Base-by-base conservation (phyloP, 1,140 invertebrate genomes). In the Thaumetopoea pityocampa region DNA sequence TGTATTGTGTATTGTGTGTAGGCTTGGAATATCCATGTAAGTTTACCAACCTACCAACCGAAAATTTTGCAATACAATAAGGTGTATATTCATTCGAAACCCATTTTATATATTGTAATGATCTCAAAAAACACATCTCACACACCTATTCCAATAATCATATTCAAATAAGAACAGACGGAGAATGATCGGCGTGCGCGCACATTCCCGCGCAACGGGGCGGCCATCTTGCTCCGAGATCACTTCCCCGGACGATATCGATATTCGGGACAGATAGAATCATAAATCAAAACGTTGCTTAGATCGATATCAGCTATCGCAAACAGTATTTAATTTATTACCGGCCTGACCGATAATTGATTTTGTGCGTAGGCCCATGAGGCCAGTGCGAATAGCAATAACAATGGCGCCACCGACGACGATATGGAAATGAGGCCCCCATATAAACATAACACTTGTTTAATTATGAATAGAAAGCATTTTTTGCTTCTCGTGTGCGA, bases 301-400 rank as follows among this genome's bases (percentile, higher is more conserved):
- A 68, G 67, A 80, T 78, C 57, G 54, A 56, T 77, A 83, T 79
- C n/a, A n/a, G n/a, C 73, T 60, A 76, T 77, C 74, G 60, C 53
- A 72, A 78, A 77, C 67, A 77, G 61, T 73, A 65, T 77, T 80
- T 70, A 80, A 80, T 79, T 76, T 79, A 80, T 80, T 59, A 76
- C 59, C 42, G 26, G 42, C 50, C 57, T 41, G 38, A 45, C 36
- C 27, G 51, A 69, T 74, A 78, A 74, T 81, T 74, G 70, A 76
- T 74, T n/a, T 72, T 60, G 57, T 69, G 68, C 70, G 74, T 82
- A 67, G 72, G 74, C 64, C 69, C 65, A 69, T 40, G 44, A 54
- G 46, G 43, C 50, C 56, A 54, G 63, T 63, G 67, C 68, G 63
- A 78, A 67, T 58, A 64, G 51, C 49, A 66, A 54, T 43, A 54